Conservation (phyloP, 2,797 vertebrate species). For the Channallabes apus region DNA sequence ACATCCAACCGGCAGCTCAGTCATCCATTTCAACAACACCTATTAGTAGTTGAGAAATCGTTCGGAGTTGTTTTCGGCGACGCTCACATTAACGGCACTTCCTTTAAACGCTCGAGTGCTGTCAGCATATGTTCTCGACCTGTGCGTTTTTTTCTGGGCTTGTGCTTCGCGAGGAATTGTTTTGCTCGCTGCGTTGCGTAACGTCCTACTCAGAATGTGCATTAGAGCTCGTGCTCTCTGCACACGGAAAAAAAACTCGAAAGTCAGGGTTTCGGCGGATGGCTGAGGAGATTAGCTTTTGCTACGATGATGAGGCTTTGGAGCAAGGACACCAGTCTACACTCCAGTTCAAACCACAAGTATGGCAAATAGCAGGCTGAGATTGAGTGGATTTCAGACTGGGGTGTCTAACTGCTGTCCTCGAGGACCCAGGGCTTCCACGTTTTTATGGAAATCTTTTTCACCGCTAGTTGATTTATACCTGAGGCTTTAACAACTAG, state of each 20-base stretch:
- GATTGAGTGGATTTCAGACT: slow-evolving; percentile 71
- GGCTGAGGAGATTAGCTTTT: slow-evolving; percentile 63
- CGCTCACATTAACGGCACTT: slow-evolving; percentile 50
- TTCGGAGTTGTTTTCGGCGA: slow-evolving; percentile 59
- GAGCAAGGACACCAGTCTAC: slow-evolving; percentile 48
- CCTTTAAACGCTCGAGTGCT: slow-evolving; percentile 36
- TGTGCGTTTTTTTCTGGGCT: slow-evolving; percentile 13
- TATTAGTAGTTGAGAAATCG: slow-evolving; percentile 35
- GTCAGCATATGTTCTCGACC: slow-evolving; percentile 21
- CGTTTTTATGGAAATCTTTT: slow-evolving; percentile 67
- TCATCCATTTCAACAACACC: slow-evolving; percentile 44
- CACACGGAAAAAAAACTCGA: slow-evolving; percentile 61
- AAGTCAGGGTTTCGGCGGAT: slow-evolving; percentile 57
- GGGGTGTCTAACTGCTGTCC: slow-evolving; percentile 69
- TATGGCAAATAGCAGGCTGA: slow-evolving; percentile 75
- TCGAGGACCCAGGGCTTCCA: slow-evolving; percentile 59
- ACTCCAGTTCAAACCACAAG: slow-evolving; percentile 76
- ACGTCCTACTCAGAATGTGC: slow-evolving; percentile 52
- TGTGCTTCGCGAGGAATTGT: slow-evolving; percentile 56
- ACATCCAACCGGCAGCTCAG: slow-evolving; percentile 32
- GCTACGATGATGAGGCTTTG: slow-evolving; percentile 56
- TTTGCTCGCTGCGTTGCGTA: slow-evolving; percentile 61
- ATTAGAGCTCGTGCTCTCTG: slow-evolving; percentile 59
- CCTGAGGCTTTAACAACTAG: slow-evolving; percentile 49
- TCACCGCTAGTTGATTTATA: slow-evolving; percentile 68